Percentiles rank a stretch among this genome's conserved stretches.
phyloP scores from a whole-genome alignment of 2,888 invertebrate species.

The Lithodes maja region DNA sequence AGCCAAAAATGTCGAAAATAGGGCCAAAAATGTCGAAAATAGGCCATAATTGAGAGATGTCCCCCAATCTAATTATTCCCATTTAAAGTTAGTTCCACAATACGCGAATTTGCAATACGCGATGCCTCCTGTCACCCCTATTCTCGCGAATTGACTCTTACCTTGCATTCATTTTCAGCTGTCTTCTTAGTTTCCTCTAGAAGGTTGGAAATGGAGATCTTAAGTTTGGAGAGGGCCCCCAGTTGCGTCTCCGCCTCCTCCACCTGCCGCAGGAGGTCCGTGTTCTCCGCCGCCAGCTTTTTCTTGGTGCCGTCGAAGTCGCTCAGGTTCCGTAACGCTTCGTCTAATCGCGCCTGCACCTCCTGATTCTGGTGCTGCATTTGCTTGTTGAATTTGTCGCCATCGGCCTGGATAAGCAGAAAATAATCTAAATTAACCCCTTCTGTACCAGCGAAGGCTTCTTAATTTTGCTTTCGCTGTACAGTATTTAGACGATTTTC shows the following conservation, averaged over 20 bases:
- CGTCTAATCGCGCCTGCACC: slow-evolving; percentile 95
- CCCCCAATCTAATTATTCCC: too few species aligned
- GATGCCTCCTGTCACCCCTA: too few species aligned
- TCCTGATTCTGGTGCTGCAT: slow-evolving; percentile 96
- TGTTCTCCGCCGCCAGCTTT: slow-evolving; percentile 97
- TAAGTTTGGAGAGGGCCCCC: slow-evolving; percentile 74
- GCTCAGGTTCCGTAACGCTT: slow-evolving; percentile 95
- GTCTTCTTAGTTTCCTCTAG: slow-evolving; percentile 87
- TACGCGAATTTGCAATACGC: too few species aligned
- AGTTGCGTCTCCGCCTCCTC: slow-evolving; percentile 96
- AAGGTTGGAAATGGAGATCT: slow-evolving; percentile 82
- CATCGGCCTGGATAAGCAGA: too few species aligned
- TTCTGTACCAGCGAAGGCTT: too few species aligned
- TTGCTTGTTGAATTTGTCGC: slow-evolving; percentile 84
- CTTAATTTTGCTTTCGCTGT: too few species aligned
- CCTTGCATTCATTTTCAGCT: slow-evolving; percentile 84
- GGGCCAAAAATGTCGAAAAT: too few species aligned
- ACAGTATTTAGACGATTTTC: too few species aligned
- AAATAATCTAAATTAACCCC: too few species aligned
- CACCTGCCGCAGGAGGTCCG: slow-evolving; percentile 90
- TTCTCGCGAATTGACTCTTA: slow-evolving; percentile 73
- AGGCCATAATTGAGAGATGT: too few species aligned
- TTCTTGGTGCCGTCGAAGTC: slow-evolving; percentile 98
- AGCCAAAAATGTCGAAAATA: too few species aligned
- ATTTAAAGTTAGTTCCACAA: too few species aligned